These are phyloP conservation scores for Habropoda laboriosa DNA, from an alignment of 1,140 invertebrate genomes.

Conservation along the genomic window DNA sequence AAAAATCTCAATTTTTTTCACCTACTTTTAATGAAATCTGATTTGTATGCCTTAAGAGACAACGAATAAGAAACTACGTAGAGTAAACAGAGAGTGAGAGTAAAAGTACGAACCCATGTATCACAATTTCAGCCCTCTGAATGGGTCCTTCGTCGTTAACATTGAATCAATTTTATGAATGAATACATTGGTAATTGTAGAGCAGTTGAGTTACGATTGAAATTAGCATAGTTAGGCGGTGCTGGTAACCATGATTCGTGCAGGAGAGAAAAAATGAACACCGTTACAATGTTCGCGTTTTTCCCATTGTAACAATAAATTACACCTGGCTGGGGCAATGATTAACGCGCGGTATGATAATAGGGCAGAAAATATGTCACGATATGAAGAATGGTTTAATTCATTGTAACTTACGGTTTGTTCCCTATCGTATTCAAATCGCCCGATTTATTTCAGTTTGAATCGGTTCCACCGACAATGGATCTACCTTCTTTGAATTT, in stretches of 20 bases:
- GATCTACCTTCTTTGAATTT: neutral
- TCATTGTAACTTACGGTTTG: neutral
- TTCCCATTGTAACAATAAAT: constrained; percentile 23
- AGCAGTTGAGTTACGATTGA: constrained; percentile 13
- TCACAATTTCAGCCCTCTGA: neutral
- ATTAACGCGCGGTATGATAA: constrained; percentile 31
- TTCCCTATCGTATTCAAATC: constrained; percentile 19
- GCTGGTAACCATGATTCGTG: neutral
- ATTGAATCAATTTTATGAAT: constrained; percentile 19
- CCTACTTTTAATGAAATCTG: too few species aligned
- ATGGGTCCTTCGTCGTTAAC: neutral
- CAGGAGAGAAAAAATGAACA: neutral
- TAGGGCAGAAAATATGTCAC: constrained; percentile 27
- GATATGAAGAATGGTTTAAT: constrained; percentile 44
- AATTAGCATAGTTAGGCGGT: constrained; percentile 26
- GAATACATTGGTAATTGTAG: constrained; percentile 11
- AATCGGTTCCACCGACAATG: constrained; percentile 13
- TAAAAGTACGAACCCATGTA: neutral
- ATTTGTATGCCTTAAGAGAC: neutral
- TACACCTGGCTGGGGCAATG: constrained; percentile 2
- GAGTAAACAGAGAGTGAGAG: neutral
- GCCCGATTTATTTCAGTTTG: neutral
- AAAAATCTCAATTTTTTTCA: too few species aligned
- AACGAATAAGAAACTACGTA: neutral
- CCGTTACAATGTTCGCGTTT: constrained; percentile 14